Percentiles rank a stretch among this genome's conserved stretches.
Conservation (phyloP, 2,888 invertebrate genomes). For the Sesamia inferens region DNA sequence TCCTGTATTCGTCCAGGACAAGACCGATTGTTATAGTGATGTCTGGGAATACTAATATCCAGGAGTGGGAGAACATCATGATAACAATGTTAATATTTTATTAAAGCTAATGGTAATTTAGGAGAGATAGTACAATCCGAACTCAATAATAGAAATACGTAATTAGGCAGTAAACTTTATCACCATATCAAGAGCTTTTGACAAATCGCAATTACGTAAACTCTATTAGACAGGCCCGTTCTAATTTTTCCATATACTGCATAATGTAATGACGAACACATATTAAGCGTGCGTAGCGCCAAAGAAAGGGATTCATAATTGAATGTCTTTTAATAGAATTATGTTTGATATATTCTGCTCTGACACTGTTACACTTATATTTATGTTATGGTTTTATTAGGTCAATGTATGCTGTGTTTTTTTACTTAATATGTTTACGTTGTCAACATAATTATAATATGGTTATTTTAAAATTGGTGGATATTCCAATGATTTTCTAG, state of each 20-base stretch:
- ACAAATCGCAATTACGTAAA: constrained; percentile 47
- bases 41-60: not conserved
- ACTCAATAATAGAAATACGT: not conserved
- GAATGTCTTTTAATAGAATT: constrained; percentile 40
- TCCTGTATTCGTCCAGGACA: not conserved
- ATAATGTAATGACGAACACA: constrained; percentile 40
- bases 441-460: not conserved
- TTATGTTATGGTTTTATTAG: not conserved
- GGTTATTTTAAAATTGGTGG: constrained; percentile 26
- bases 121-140: not conserved
- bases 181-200: constrained; percentile 36
- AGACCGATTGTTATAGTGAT: not conserved
- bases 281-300: constrained; percentile 30
- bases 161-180: constrained; percentile 20
- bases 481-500: not conserved
- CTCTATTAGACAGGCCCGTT: constrained; percentile 42
- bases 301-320: constrained; percentile 57
- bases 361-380: constrained; percentile 27
- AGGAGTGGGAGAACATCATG: not conserved
- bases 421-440: not conserved
- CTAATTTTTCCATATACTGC: constrained; percentile 38
- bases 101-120: not conserved
- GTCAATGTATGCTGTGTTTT: not conserved
- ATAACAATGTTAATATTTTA: not conserved
- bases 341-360: constrained; percentile 26